Evolutionary conservation across 2,888 invertebrate species (phyloP), one percentile per base, ranked within the genome.

Genomic region (Eupsilia transversa): DNA sequence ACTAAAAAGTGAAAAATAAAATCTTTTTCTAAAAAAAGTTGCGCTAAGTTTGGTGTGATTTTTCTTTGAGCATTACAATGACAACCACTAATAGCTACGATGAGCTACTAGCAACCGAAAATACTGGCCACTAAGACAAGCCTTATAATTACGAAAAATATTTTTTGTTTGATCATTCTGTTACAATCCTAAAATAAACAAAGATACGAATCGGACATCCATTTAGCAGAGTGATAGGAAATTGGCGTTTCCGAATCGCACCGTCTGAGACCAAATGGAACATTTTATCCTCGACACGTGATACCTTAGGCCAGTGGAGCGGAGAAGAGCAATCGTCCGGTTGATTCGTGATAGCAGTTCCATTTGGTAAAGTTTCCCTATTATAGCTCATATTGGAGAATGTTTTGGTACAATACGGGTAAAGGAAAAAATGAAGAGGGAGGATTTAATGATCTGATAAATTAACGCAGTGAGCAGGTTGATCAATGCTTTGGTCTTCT

Each of bases 291-390:
- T 61, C 65, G 60, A 80, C 71, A 83, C 52, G 66, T 66, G 77
- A 87, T 86, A 76, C 63, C 72, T 66, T 78, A 86, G 76, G 38
- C 49, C 84, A 86, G 20, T 72, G 81, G 81, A 86, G 86, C 84
- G 84, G n/a, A 68, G 43, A 23, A 35, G 61, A 54, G 54, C 74
- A 83, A 77, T 87, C 86, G 74, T 67, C 59, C 83, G 79, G 4
- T 56, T 72, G 59, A 77, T 85, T 72, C 63, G 35, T 35, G 68
- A 84, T 72, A 72, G 60, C 65, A 41, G 49, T 65, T 72, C 52
- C 52, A 82, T 80, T 64, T 54, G 57, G 30, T 41, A 12, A 56
- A 74, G 54, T 67, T 85, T 85, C 66, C 65, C 54, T 63, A 14
- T 69, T 57, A 64, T 60, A 23, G 69, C 4, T 35, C 30, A 43